phyloP scores from a whole-genome alignment of 1,140 invertebrate species.

The Lepidurus couesii region DNA sequence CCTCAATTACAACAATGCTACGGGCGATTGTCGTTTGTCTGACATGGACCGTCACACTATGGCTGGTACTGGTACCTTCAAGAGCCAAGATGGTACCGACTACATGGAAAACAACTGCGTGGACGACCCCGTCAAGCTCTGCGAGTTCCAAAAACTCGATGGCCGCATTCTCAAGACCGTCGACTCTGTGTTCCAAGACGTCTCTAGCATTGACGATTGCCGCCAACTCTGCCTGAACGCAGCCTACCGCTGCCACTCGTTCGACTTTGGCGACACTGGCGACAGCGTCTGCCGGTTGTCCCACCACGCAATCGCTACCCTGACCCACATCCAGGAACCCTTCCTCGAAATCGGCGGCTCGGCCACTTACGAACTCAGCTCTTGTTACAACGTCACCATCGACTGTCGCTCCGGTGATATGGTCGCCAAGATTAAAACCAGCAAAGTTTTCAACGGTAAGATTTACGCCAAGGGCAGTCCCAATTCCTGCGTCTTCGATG shows the following conservation, averaged over 20 bases:
- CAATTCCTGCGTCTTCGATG: conserved; percentile 82
- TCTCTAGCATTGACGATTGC: conserved; percentile 39
- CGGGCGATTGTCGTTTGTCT: conserved; percentile 75
- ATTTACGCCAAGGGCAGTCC: conserved; percentile 88
- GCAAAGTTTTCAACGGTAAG: conserved; percentile 87
- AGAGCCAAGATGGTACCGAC: conserved; percentile 55
- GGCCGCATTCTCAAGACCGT: conserved; percentile 87
- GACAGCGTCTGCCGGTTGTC: conserved; percentile 86
- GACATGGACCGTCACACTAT: conserved; percentile 84
- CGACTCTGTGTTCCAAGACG: conserved; percentile 65
- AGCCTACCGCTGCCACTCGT: conserved; percentile 79
- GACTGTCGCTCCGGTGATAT: conserved; percentile 81
- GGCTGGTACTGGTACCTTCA: conserved; percentile 66
- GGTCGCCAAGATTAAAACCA: conserved; percentile 84
- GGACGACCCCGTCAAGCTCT: conserved; percentile 80
- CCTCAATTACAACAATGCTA: conserved; percentile 78
- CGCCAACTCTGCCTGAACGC: conserved; percentile 81
- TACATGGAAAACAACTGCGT: conserved; percentile 88
- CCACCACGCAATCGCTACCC: conserved; percentile 79
- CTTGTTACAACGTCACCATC: conserved; percentile 90
- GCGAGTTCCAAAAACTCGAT: conserved; percentile 82
- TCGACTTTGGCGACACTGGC: conserved; percentile 86
- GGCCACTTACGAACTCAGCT: conserved; percentile 83
- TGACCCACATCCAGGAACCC: conserved; percentile 82
- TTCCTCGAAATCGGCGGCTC: conserved; percentile 83